A percentile compares a stretch with the other conserved stretches of the same genome.
Conservation (phyloP, 1,140 invertebrate genomes). For the Neotoxoptera formosana region DNA sequence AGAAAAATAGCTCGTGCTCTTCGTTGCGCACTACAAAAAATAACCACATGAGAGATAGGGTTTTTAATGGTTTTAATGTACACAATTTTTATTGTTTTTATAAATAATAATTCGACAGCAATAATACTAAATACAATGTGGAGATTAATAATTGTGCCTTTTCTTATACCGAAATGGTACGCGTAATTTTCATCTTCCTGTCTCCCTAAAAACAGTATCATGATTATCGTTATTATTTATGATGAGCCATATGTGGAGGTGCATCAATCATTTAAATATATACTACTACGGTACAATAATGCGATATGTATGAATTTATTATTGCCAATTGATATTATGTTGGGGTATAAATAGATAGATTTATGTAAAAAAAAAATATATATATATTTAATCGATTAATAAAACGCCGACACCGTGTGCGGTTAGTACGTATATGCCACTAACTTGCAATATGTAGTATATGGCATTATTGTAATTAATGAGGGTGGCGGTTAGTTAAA, state of each 20-base stretch:
- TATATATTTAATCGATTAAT: background rate
- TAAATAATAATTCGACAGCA: background rate
- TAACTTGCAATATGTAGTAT: background rate
- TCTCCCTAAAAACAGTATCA: background rate
- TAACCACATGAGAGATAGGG: background rate
- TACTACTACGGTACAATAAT: background rate
- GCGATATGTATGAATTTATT: background rate
- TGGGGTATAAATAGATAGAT: conserved; percentile 4
- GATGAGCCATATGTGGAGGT: background rate
- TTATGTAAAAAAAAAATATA: background rate
- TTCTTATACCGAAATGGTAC: background rate
- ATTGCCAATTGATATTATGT: background rate
- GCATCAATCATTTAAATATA: background rate
- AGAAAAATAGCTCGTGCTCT: background rate
- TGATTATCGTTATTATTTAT: background rate
- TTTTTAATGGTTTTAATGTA: background rate
- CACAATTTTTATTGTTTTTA: background rate
- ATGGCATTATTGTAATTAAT: conserved; percentile 29
- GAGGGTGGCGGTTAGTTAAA: background rate
- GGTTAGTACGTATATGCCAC: background rate
- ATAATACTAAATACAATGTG: too few species aligned
- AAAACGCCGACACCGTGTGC: background rate
- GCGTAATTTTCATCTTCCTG: background rate
- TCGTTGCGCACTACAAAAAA: background rate
- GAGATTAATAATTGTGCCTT: background rate